phyloP scores from a whole-genome alignment of 1,140 invertebrate species.

The Drosophila malerkotliana region DNA sequence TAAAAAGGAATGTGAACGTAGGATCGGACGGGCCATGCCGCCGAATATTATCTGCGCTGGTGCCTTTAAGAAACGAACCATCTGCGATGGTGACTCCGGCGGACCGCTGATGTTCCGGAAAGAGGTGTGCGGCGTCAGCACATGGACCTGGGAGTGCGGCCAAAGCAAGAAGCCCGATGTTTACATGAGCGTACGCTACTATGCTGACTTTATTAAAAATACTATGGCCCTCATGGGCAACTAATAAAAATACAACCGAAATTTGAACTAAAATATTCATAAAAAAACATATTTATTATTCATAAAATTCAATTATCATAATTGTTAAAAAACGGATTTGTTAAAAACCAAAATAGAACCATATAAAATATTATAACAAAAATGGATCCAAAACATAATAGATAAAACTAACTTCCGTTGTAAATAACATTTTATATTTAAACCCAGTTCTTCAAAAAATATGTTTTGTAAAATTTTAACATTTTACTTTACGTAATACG shows the following conservation, averaged over 20 bases:
- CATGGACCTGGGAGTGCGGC: conserved; percentile 45
- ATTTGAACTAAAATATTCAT: not conserved
- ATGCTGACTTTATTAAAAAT: conserved; percentile 28
- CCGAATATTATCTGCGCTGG: conserved; percentile 45
- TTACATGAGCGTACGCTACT: conserved; percentile 44
- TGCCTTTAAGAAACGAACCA: conserved; percentile 9
- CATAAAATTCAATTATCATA: too few relatives aligned
- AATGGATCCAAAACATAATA: too few relatives aligned
- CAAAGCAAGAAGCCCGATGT: conserved; percentile 34
- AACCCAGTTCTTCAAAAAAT: too few relatives aligned
- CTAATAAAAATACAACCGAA: not conserved
- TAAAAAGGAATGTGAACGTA: not conserved
- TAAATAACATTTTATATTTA: too few relatives aligned
- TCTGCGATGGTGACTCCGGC: conserved; percentile 54
- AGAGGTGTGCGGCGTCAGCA: conserved; percentile 41
- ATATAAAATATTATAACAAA: too few relatives aligned
- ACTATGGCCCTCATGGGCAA: conserved; percentile 17
- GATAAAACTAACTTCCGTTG: too few relatives aligned
- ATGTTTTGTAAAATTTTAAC: too few relatives aligned
- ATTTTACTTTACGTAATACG: not conserved
- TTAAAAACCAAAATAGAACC: too few relatives aligned
- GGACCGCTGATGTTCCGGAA: conserved; percentile 28
- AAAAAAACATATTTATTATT: too few relatives aligned
- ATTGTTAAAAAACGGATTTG: too few relatives aligned
- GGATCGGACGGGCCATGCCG: conserved; percentile 22